Evolutionary conservation across 2,888 invertebrate genomes (phyloP), one percentile per base, ranked within the genome.

Genomic region (Labia minor): DNA sequence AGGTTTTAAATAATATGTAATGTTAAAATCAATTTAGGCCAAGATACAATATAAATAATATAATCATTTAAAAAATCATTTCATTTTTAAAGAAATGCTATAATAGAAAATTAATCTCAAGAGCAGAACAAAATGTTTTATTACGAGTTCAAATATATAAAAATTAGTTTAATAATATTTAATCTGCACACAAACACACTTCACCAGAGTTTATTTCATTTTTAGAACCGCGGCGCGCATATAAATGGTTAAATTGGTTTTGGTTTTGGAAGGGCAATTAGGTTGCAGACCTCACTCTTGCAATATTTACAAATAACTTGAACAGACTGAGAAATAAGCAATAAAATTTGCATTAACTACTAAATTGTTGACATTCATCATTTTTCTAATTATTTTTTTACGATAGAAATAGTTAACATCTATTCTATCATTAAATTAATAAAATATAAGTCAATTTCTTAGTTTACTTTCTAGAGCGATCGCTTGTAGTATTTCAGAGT

Each of bases 91-190:
- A n/a, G 49, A 49, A 3, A 10, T n/a, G n/a, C 49, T 14, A 8
- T 14, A 3, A 14, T n/a, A 49, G n/a, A 49, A 49, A n/a, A 49
- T n/a, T 49, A 49, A 49, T 49, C 49, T 49, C 49, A 49, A 14
- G 49, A 49, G 71, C 65, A 64, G 68, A 67, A 66, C 33, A 21
- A 67, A 79, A 79, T 74, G 77, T 77, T 73, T 79, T 19, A 1
- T 19, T 65, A 19, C 20, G 49, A 19, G 37, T 49, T 49, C 65
- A 37, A 37, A 20, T 20, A 37, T n/a, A 37, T 2, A 18, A 19
- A 37, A 14, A 37, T 16, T 1, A 37, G 19, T 37, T 19, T 37
- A 10, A 33, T 21, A 14, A 21, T 21, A 64, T 10, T 4, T 64
- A 49, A 14, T 14, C 37, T 18, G n/a, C n/a, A 49, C 19, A 20